phyloP scores from a whole-genome alignment of 2,113 vertebrate genomes.

The Hystrix brachyura region DNA sequence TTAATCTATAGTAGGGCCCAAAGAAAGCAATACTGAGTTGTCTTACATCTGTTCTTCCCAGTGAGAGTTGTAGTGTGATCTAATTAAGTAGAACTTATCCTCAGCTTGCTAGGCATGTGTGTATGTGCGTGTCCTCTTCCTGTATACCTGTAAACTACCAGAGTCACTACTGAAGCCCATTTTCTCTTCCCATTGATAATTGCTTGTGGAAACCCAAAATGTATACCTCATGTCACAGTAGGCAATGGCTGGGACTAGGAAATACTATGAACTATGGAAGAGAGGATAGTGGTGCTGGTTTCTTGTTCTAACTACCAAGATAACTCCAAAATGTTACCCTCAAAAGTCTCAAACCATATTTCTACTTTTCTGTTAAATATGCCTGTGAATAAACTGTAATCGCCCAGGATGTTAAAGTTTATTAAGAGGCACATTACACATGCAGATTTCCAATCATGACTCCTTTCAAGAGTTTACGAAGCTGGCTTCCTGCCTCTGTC shows the following conservation, averaged over 20 bases:
- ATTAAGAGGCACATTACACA: neutral
- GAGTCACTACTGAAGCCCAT: neutral
- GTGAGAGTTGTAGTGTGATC: neutral
- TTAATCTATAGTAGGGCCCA: neutral
- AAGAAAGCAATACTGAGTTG: neutral
- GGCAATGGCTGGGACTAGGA: neutral
- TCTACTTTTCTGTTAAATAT: neutral
- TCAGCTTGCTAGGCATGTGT: neutral
- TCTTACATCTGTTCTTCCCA: neutral
- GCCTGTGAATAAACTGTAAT: neutral
- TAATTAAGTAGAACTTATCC: neutral
- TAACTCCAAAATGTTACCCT: neutral
- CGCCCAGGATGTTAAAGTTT: neutral
- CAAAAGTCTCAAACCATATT: neutral
- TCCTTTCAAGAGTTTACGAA: slow-evolving; percentile 54
- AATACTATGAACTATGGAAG: neutral
- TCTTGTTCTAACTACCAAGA: neutral
- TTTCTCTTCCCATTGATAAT: neutral
- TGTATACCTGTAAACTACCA: neutral
- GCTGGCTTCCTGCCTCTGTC: slow-evolving; percentile 26
- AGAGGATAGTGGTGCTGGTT: neutral
- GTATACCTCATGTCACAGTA: neutral
- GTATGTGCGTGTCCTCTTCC: neutral
- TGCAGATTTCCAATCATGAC: neutral
- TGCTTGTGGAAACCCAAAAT: neutral